Base-by-base conservation (phyloP, 1,140 invertebrate species). In the Penaeus vannamei region DNA sequence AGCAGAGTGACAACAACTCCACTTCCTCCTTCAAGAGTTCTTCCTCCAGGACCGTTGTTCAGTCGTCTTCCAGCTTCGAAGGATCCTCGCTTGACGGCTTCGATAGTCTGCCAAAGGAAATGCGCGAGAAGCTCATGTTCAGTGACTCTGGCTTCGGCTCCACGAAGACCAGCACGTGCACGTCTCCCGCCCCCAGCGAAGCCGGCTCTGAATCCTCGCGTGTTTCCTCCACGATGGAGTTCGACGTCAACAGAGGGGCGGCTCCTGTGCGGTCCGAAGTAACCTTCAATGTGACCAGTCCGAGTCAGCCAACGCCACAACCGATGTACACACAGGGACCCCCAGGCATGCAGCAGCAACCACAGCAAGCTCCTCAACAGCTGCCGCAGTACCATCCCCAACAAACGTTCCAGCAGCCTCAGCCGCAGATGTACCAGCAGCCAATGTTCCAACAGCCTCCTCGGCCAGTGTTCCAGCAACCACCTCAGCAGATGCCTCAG, bases 151-250 rank as follows among this genome's bases (percentile, higher is more conserved):
- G 87, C 22, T 85, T 91, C 82, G 86, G 88, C 22, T 91, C 91
- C 20, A 81, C 84, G 12, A 90, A 87, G 64, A 90, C 85, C 10
- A 90, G 85, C 60, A 91, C 89, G 4, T 91, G 91, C 36, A 85
- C 91, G 10, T 91, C 91, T 1, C 91, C 91, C 23, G 91, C 91
- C 17, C 91, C 91, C 29, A 90, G 87, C 60, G 91, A 91, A 60
- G 81, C 86, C 20, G 88, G 88, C 2, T 91, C 91, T 12, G 88
- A 90, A 46, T 85, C 84, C n/a, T 91, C 91, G 32, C 62, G 90
- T 2, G 84, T 91, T 84, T 91, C 90, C 29, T 86, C 90, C 19
- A 86, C 90, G 2, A 88, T 86, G 72, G 91, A 91, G 22, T 91
- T 91, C 85, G 91, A 91, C 62, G 29, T 87, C 4, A 46, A 61